Conservation (phyloP, 2,888 invertebrate species). For the Calliopum simillimum region DNA sequence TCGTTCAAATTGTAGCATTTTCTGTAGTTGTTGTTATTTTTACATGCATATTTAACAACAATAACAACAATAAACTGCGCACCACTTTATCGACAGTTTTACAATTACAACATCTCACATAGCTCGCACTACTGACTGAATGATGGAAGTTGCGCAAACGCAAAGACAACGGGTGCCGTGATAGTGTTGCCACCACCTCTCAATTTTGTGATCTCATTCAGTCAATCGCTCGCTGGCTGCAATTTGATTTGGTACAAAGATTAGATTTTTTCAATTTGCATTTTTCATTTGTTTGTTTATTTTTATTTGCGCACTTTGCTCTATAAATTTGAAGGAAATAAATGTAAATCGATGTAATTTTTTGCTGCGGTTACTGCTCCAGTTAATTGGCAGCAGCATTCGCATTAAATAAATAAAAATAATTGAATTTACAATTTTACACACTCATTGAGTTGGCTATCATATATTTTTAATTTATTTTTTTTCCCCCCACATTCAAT, state of each 20-base stretch:
- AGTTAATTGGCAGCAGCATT: not conserved
- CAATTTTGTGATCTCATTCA: not conserved
- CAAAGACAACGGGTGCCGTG: not conserved
- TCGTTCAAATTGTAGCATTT: not conserved
- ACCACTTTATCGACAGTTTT: conserved; percentile 5
- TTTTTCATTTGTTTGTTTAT: not conserved
- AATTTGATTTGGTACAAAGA: not conserved
- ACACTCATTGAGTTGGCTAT: not conserved
- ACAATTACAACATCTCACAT: not conserved
- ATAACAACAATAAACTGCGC: too few relatives aligned
- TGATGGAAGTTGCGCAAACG: not conserved
- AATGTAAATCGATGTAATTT: too few relatives aligned
- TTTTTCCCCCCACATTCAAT: not conserved
- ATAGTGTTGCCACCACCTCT: not conserved
- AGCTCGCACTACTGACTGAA: not conserved
- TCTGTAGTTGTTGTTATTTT: not conserved
- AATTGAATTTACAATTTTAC: not conserved
- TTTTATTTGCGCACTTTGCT: not conserved
- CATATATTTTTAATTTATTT: too few relatives aligned
- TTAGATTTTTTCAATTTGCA: conserved; percentile 2
- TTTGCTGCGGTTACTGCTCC: not conserved
- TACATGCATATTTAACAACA: not conserved
- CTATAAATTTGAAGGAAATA: too few relatives aligned
- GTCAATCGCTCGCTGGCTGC: not conserved
- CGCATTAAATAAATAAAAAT: not conserved